Percentiles rank a stretch among this genome's conserved stretches.
These are phyloP conservation scores for Bellardia bayeri DNA, from an alignment of 2,888 invertebrate genomes.

Conservation along the genomic window DNA sequence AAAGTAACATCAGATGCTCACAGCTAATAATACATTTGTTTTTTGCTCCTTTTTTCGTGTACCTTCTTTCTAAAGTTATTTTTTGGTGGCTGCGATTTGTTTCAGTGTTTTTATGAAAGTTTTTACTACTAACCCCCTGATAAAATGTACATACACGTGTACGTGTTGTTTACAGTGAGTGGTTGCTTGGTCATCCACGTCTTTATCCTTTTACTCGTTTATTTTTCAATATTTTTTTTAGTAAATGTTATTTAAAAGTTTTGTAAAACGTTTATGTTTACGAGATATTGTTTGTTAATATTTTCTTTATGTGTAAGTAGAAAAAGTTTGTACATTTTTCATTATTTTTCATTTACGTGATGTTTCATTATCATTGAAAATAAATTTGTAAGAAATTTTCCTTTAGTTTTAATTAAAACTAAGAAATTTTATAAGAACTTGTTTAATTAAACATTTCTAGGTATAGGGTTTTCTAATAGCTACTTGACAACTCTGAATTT, in stretches of 20 bases:
- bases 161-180: slow-evolving; percentile 47
- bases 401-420: slow-evolving; percentile 24
- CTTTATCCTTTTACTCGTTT: slow-evolving; percentile 34
- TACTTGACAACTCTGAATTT: no score
- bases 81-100: slow-evolving; percentile 14
- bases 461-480: no score
- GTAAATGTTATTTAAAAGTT: slow-evolving; percentile 49
- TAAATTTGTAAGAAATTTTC: slow-evolving; percentile 1
- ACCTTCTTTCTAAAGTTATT: not conserved
- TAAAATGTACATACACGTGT: no score
- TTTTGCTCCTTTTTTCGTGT: slow-evolving; percentile 19
- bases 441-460: not conserved
- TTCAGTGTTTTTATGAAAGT: slow-evolving; percentile 38
- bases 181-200: slow-evolving; percentile 16
- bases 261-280: slow-evolving; percentile 42
- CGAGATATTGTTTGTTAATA: slow-evolving; percentile 36
- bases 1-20: slow-evolving; percentile 50
- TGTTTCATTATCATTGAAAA: slow-evolving; percentile 3
- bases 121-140: slow-evolving; percentile 42
- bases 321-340: slow-evolving; percentile 46
- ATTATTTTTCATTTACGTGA: slow-evolving; percentile 29
- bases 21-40: slow-evolving; percentile 61
- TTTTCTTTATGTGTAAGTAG: not conserved
- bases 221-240: slow-evolving; percentile 13
- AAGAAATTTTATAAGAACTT: not conserved